Conservation (phyloP, 2,888 invertebrate species). For the Beris chalybata region DNA sequence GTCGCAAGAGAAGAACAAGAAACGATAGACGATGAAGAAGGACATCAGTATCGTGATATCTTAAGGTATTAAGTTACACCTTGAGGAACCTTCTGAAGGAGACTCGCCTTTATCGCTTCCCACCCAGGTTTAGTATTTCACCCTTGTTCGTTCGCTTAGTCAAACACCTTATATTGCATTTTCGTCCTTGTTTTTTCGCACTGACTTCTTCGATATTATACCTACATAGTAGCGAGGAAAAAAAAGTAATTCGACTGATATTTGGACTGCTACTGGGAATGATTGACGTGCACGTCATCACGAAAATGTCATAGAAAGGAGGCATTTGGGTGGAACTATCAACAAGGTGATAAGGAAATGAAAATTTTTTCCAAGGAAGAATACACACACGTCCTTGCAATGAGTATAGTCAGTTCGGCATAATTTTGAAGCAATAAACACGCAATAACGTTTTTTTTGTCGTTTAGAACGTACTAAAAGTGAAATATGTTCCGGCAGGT, state of each 20-base stretch:
- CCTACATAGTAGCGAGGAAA: slow-evolving; percentile 3
- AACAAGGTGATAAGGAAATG: slow-evolving; percentile 27
- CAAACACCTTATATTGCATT: not conserved
- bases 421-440: slow-evolving; percentile 27
- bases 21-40: slow-evolving; percentile 5
- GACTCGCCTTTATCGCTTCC: slow-evolving; percentile 15
- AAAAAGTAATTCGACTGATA: slow-evolving; percentile 11
- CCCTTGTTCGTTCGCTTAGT: not conserved
- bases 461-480: slow-evolving; percentile 18
- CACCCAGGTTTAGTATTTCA: not conserved
- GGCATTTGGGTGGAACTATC: slow-evolving; percentile 15
- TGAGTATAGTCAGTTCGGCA: not conserved
- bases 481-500: slow-evolving; percentile 20
- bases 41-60: slow-evolving; percentile 17
- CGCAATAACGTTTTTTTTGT: slow-evolving; percentile 25
- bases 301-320: slow-evolving; percentile 16
- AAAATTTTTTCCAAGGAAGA: slow-evolving; percentile 10
- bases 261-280: slow-evolving; percentile 14
- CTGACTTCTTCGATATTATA: not conserved
- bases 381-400: slow-evolving; percentile 6
- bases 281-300: slow-evolving; percentile 38
- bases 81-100: slow-evolving; percentile 14
- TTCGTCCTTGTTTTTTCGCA: no score
- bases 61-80: slow-evolving; percentile 34
- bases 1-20: not conserved